Base-by-base conservation (phyloP, 2,797 vertebrate species). In the Acipenser oxyrinchus region DNA sequence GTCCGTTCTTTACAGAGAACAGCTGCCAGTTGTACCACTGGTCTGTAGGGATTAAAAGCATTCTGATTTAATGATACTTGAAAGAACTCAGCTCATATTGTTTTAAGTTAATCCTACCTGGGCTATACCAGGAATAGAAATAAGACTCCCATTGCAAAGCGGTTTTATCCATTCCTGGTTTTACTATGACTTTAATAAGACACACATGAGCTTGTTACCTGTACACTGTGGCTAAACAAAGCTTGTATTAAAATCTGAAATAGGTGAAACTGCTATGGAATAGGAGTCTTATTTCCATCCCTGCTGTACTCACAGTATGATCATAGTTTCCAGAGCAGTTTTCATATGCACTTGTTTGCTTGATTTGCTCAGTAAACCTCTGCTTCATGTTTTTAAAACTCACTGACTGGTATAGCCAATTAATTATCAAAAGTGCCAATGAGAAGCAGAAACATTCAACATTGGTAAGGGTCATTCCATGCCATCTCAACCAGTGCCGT, bases 71-170 rank as follows among this genome's bases (percentile, higher is more conserved):
- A 68, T 68, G 60, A 69, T 65, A 66, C 59, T 51, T 51, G 51
- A 68, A 69, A 65, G 69, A 52, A 61, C 50, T 53, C 6, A 60
- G 58, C 15, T 68, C 60, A 10, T 48, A 15, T 60, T 58, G 62
- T 53, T 73, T 66, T 62, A 10, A 37, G 18, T 66, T 67, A 68
- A 66, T 66, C 61, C 18, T 63, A 49, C 66, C 63, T 51, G 70
- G 66, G 75, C 70, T 80, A 76, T 58, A 71, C 48, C 10, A 64
- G 48, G 64, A 23, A 59, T n/a, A 10, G 58, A 48, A 37, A 37
- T 37, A 37, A 37, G 37, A 37, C 37, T 37, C 37, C 37, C 37
- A 37, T 18, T 37, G 37, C 3, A 5, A 5, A 37, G 37, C 1
- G 37, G 51, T 9, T 37, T 37, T 1, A 37, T 37, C 37, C 15